These are phyloP conservation scores for Ophioderma brevispina DNA, from an alignment of 35 echinoderm and acorn worm genomes.

Conservation along the genomic window DNA sequence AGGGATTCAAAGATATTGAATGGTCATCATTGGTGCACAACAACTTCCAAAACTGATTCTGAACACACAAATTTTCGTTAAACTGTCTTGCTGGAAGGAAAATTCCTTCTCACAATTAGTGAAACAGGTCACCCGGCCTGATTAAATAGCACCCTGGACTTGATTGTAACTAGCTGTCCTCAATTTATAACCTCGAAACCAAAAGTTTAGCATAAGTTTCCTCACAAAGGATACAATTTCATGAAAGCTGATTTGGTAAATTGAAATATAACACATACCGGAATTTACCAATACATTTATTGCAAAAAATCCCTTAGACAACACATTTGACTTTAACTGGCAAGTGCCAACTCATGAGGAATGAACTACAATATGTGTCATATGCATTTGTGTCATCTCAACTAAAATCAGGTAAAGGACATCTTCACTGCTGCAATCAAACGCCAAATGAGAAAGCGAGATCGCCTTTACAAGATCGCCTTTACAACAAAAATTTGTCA, in stretches of 20 bases:
- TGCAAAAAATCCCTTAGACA: background rate
- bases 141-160: background rate
- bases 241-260: background rate
- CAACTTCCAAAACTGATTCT: background rate
- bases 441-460: background rate
- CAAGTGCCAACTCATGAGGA: background rate
- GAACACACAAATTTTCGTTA: background rate
- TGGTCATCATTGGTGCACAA: background rate
- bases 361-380: background rate
- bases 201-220: background rate
- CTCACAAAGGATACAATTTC: background rate
- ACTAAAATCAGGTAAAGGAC: background rate
- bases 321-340: background rate
- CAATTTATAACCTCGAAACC: background rate
- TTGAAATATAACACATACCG: background rate
- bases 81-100: background rate
- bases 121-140: background rate
- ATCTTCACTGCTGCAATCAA: background rate
- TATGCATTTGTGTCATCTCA: background rate
- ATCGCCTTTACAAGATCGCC: background rate
- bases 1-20: too few species aligned
- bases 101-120: background rate
- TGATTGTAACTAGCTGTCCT: background rate
- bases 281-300: background rate
- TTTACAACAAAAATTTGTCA: background rate